Conservation (phyloP, 1,140 invertebrate species). For the Hypsibius dujardini region DNA sequence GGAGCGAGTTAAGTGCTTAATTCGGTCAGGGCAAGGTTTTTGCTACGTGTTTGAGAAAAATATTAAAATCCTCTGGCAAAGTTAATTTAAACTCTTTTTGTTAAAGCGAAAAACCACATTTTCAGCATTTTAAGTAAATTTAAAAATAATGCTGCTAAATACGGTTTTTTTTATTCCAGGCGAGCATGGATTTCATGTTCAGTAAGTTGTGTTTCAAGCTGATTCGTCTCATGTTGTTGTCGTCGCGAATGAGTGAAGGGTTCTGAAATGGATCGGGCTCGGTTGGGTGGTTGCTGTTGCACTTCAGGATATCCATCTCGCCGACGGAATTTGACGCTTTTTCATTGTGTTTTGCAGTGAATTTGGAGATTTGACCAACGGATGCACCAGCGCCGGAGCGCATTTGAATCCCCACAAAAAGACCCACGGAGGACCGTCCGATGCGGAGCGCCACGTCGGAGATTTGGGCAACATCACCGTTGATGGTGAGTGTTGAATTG, state of each 20-base stretch:
- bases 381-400: conserved; percentile 78
- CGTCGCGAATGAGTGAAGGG: too few relatives aligned
- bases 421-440: conserved; percentile 63
- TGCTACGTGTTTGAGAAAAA: too few relatives aligned
- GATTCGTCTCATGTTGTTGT: background rate
- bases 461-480: conserved; percentile 78
- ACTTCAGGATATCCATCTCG: background rate
- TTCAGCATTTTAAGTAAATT: too few relatives aligned
- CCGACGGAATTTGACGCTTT: background rate
- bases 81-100: too few relatives aligned
- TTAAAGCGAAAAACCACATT: too few relatives aligned
- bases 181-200: conserved; percentile 80
- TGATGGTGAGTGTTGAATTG: conserved; percentile 31
- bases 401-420: conserved; percentile 80
- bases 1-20: too few relatives aligned
- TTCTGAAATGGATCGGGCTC: too few relatives aligned
- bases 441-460: conserved; percentile 55
- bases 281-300: too few relatives aligned
- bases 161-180: conserved; percentile 28
- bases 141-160: too few relatives aligned
- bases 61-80: too few relatives aligned
- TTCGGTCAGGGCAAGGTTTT: too few relatives aligned
- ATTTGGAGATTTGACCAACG: conserved; percentile 86
- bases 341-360: conserved; percentile 34
- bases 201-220: conserved; percentile 32